Evolutionary conservation across 2,797 vertebrate species (phyloP).

Genomic region (Coreius guichenoti): DNA sequence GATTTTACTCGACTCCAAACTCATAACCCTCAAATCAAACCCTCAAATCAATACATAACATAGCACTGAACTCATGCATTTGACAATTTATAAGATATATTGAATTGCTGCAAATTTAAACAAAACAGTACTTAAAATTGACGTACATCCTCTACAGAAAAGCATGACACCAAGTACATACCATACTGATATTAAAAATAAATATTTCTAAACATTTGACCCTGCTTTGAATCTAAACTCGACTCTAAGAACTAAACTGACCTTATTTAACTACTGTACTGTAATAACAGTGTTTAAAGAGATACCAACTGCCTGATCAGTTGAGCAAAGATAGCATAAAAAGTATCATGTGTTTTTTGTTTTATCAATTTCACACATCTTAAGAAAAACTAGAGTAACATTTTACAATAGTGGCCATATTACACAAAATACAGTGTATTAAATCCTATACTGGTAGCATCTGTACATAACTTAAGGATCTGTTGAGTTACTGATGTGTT

Average conservation of each 20-base stretch:
- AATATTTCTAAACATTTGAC: not conserved
- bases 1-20: not conserved
- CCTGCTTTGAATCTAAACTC: not conserved
- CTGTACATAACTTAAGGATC: not conserved
- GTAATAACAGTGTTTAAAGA: not conserved
- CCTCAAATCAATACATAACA: not conserved
- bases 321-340: not conserved
- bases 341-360: not conserved
- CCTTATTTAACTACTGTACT: not conserved
- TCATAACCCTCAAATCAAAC: not conserved
- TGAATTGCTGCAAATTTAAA: not conserved
- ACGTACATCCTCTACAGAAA: not conserved
- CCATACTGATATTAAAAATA: not conserved
- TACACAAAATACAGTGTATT: not conserved
- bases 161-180: slow-evolving; percentile 5
- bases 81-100: not conserved
- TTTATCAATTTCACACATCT: not conserved
- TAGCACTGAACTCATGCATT: not conserved
- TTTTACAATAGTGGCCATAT: not conserved
- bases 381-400: not conserved
- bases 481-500: too few species aligned
- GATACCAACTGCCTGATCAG: not conserved
- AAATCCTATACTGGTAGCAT: not conserved
- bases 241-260: not conserved
- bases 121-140: not conserved